Base-by-base conservation (phyloP, 2,888 invertebrate genomes). In the Tinea semifulvella region DNA sequence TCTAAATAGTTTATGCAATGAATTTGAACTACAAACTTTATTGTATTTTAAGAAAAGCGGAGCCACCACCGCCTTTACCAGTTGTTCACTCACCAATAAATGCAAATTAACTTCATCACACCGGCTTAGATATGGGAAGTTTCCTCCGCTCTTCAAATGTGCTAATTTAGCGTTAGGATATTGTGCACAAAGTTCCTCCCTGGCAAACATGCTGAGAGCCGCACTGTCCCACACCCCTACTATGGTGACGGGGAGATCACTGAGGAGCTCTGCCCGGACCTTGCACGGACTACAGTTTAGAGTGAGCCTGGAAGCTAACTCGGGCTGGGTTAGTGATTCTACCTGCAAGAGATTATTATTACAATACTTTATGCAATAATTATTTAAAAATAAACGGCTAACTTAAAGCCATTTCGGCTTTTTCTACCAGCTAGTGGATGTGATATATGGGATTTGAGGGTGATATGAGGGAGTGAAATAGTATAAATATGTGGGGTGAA, bases 171-270 rank as follows among this genome's bases (percentile, higher is more conserved):
- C 94, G 48, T 89, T 84, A 0, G 94, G 94, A 66, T 94, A 95
- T 54, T 90, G 89, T 63, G 92, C 92, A 65, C 91, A 91, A 52
- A 94, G 74, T 57, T 92, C 91, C 57, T 94, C 93, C 44, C 90
- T 75, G 0, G 94, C 94, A 31, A 83, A 66, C 49, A 86, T 84
- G 47, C 92, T 91, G 40, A 95, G 69, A 3, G 94, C 94, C 65
- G 90, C 90, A 56, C 93, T 90, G 67, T 95, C 94, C 81, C 93
- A 94, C 0, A 94, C 94, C 70, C 95, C 94, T 65, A 95, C 84
- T 43, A 95, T 86, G 8, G 94, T 95, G 10, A 93, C 83, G n/a
- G 89, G 87, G 42, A 92, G 58, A 48, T 84, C 73, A 19, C 76
- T 68, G 19, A 94, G 74, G 53, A 86, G 84, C 53, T 91, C 89